A percentile compares a stretch with the other conserved stretches of the same genome.
Evolutionary conservation across 2,113 vertebrate species (phyloP).

Genomic region (Orientallactaga bullata): DNA sequence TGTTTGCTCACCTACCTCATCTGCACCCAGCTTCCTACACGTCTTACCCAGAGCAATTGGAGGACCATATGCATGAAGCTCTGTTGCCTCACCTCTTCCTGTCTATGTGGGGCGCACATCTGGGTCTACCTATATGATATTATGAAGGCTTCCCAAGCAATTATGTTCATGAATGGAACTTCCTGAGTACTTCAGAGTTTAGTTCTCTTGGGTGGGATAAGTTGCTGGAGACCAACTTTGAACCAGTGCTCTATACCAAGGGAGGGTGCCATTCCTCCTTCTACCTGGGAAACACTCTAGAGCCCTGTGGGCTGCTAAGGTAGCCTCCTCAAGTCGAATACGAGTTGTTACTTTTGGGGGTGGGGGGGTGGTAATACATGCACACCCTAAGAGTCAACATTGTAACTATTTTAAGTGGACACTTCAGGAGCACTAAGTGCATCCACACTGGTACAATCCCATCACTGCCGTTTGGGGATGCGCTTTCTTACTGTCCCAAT

Average conservation of each 20-base stretch:
- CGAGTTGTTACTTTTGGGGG: neutral
- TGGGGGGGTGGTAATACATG: neutral
- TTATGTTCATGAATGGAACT: neutral
- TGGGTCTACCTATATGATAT: neutral
- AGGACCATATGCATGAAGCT: neutral
- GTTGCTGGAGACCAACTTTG: neutral
- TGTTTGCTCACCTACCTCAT: fast-evolving
- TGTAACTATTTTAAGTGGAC: neutral
- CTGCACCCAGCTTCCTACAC: neutral
- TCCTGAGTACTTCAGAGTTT: neutral
- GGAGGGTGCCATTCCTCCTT: neutral
- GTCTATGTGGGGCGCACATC: neutral
- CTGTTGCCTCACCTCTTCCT: neutral
- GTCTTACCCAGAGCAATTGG: neutral
- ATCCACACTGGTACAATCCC: neutral
- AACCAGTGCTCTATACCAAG: neutral
- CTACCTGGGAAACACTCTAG: neutral
- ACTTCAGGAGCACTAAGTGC: neutral
- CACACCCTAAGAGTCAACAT: neutral
- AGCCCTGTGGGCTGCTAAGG: neutral
- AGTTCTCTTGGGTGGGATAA: neutral
- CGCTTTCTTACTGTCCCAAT: neutral
- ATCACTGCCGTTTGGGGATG: neutral
- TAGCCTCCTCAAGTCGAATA: neutral
- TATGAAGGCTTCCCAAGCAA: neutral